Evolutionary conservation across 2,797 vertebrate species (phyloP).

Genomic region (Oreortyx pictus): DNA sequence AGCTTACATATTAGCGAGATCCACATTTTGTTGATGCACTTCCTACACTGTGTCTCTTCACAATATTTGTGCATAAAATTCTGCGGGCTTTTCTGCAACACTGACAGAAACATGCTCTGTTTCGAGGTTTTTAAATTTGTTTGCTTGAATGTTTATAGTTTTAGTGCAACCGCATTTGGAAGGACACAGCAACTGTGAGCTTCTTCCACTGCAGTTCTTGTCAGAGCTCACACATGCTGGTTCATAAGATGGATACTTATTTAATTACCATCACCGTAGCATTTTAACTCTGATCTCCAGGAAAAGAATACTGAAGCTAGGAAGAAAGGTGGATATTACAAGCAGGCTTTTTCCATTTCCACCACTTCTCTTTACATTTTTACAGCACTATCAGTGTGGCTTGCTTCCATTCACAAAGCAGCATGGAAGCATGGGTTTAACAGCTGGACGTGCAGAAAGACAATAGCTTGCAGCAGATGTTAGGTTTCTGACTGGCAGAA

Average conservation of each 20-base stretch:
- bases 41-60: not conserved
- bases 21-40: not conserved
- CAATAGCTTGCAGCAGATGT: not conserved
- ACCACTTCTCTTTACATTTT: not conserved
- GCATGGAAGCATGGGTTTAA: not conserved
- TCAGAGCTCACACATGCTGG: not conserved
- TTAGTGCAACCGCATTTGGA: not conserved
- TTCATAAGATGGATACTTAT: not conserved
- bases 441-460: not conserved
- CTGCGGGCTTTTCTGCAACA: not conserved
- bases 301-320: accelerated
- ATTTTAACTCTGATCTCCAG: not conserved
- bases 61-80: not conserved
- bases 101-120: not conserved
- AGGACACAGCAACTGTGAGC: accelerated
- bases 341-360: not conserved
- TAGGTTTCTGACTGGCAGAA: not conserved
- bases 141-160: not conserved
- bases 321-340: not conserved
- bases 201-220: not conserved
- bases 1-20: not conserved
- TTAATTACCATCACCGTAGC: accelerated
- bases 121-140: accelerated
- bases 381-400: not conserved
- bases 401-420: not conserved